Percentiles rank a stretch among this genome's conserved stretches.
Evolutionary conservation across 2,797 vertebrate genomes (phyloP).

Genomic region (Coregonus ussuriensis): DNA sequence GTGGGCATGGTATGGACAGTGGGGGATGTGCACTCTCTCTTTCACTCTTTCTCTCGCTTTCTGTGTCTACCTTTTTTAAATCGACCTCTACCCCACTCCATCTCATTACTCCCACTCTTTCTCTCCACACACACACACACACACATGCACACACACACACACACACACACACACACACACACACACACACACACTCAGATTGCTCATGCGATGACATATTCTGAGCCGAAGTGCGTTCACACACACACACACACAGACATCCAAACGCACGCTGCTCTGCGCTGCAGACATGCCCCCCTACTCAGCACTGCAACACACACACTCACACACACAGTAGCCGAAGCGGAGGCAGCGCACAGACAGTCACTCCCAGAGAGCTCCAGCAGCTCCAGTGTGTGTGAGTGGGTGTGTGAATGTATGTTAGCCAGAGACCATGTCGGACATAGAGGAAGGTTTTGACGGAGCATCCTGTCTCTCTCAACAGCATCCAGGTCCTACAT

Average conservation of each 20-base stretch:
- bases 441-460: conserved; percentile 79
- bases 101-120: conserved; percentile 19
- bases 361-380: conserved; percentile 36
- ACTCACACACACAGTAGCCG: conserved; percentile 29
- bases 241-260: conserved; percentile 17
- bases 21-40: conserved; percentile 23
- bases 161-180: background rate
- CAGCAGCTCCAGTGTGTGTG: conserved; percentile 19
- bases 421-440: conserved; percentile 62
- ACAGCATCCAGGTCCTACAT: conserved; percentile 87
- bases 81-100: conserved; percentile 32
- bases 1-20: conserved; percentile 29
- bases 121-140: background rate
- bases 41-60: conserved; percentile 29
- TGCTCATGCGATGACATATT: conserved; percentile 51
- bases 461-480: conserved; percentile 72
- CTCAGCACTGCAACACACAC: conserved; percentile 31
- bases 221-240: conserved; percentile 37
- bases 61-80: background rate
- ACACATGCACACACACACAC: background rate
- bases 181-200: conserved; percentile 1
- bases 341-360: conserved; percentile 39
- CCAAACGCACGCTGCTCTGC: conserved; percentile 28
- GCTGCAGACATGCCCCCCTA: conserved; percentile 11
- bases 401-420: conserved; percentile 23